phyloP scores from a whole-genome alignment of 2,797 vertebrate species.

The Characodon lateralis region DNA sequence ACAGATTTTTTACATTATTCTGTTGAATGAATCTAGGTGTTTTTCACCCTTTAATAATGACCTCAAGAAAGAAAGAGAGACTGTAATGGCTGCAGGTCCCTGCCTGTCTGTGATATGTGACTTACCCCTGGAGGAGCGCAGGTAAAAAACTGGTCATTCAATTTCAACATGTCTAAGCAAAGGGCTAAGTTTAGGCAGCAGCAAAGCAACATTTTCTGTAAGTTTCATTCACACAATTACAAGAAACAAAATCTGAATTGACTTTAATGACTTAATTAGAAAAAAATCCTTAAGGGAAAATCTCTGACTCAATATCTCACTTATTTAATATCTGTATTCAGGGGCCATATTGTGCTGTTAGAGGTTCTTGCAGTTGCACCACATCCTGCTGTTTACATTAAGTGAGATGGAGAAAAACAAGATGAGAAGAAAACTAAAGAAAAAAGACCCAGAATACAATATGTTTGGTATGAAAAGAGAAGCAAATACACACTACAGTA shows the following conservation, averaged over 20 bases:
- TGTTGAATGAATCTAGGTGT: background rate
- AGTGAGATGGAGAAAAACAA: background rate
- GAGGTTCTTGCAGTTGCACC: background rate
- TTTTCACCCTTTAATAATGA: background rate
- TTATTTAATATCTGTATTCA: background rate
- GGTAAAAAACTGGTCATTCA: background rate
- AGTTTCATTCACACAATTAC: background rate
- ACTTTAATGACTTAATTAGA: background rate
- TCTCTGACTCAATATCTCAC: too few relatives aligned
- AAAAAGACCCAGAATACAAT: background rate
- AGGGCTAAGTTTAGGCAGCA: background rate
- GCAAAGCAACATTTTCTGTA: background rate
- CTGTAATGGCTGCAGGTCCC: background rate
- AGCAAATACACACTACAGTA: background rate
- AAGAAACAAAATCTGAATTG: background rate
- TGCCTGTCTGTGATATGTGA: background rate
- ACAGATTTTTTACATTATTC: background rate
- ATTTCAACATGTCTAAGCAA: background rate
- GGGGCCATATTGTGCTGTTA: background rate
- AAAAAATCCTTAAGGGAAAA: background rate
- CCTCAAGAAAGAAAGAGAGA: background rate
- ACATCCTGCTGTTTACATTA: background rate
- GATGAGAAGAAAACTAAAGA: background rate
- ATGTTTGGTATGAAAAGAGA: background rate
- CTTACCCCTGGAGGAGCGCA: too few relatives aligned